Percentiles rank a stretch among this genome's conserved stretches.
Evolutionary conservation across 1,140 invertebrate species (phyloP).

Genomic region (Streblospio benedicti): DNA sequence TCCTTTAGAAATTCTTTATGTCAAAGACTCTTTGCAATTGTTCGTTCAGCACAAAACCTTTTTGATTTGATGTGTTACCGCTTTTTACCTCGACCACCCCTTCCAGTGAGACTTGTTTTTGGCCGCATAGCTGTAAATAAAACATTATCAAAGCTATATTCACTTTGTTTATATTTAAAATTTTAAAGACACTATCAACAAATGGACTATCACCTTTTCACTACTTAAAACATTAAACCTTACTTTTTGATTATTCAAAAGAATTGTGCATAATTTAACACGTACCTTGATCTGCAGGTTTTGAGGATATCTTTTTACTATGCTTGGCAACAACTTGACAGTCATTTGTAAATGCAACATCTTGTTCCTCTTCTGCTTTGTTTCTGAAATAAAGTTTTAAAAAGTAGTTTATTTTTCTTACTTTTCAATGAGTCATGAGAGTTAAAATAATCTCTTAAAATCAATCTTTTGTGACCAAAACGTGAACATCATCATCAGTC

Average conservation of each 20-base stretch:
- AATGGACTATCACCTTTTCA: too few species aligned
- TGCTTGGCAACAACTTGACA: constrained; percentile 38
- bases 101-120: constrained; percentile 35
- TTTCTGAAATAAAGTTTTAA: constrained; percentile 33
- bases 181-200: constrained; percentile 2
- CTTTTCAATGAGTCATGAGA: too few species aligned
- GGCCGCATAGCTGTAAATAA: constrained; percentile 37
- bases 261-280: too few species aligned
- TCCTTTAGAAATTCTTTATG: neutral
- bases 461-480: too few species aligned
- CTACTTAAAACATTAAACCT: too few species aligned
- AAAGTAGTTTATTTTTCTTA: too few species aligned
- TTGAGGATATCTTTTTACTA: constrained; percentile 31
- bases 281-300: constrained; percentile 47
- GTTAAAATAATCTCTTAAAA: too few species aligned
- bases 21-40: neutral
- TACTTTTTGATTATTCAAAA: too few species aligned
- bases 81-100: neutral
- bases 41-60: neutral
- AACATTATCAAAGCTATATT: neutral
- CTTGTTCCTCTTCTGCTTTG: constrained; percentile 38
- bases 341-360: constrained; percentile 43
- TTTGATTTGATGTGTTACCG: neutral
- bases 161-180: neutral
- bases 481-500: too few species aligned